These are phyloP conservation scores for Oconnorella tubifera DNA, from an alignment of 2,888 invertebrate species.

Conservation along the genomic window DNA sequence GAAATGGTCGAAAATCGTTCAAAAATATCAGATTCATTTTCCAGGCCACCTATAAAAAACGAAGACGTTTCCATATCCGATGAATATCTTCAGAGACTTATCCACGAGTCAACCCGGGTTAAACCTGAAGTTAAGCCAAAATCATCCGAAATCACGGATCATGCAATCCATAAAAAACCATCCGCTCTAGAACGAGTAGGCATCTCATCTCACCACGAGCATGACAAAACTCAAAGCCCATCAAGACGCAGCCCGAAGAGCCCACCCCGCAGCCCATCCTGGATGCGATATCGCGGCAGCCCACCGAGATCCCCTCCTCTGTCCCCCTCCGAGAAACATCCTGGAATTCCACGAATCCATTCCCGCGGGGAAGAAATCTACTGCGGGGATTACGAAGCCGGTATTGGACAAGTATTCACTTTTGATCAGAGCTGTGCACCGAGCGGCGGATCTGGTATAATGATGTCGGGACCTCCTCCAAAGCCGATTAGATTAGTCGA, in stretches of 20 bases:
- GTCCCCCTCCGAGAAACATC: conserved; percentile 40
- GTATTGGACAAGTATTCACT: too few relatives aligned
- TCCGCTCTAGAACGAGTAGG: conserved; percentile 28
- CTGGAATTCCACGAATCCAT: background rate
- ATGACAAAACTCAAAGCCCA: conserved; percentile 30
- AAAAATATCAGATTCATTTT: too few relatives aligned
- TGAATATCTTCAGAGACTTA: background rate
- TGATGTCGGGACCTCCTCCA: conserved; percentile 22
- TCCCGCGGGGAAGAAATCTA: background rate
- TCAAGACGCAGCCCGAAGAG: conserved; percentile 30
- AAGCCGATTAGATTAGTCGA: conserved; percentile 27
- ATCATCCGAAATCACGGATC: background rate
- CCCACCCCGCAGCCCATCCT: conserved; percentile 49
- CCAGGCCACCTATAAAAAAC: too few relatives aligned
- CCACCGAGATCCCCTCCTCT: conserved; percentile 32
- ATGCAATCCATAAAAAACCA: conserved; percentile 23
- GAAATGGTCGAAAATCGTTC: too few relatives aligned
- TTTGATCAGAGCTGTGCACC: background rate
- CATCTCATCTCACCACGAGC: conserved; percentile 17
- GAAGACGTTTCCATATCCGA: background rate
- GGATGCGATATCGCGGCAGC: conserved; percentile 39
- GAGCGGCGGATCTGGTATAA: background rate
- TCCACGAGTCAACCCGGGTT: background rate
- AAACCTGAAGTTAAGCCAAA: background rate
- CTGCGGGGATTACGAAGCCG: background rate